phyloP scores from a whole-genome alignment of 2,888 invertebrate species.

The Protodeltote pygarga region DNA sequence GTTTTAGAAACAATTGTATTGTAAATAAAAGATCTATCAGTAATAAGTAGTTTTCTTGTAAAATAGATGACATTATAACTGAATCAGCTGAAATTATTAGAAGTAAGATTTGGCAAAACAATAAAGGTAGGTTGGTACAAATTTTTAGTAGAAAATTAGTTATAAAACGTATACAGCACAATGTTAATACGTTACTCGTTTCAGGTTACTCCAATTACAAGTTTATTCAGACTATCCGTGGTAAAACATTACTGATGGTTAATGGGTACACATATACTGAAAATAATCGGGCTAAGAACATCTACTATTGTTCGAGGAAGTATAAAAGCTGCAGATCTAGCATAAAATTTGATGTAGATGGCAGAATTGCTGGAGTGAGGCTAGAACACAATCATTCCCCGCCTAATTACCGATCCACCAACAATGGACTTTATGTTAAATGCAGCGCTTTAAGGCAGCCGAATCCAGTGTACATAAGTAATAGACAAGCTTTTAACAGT shows the following conservation, averaged over 20 bases:
- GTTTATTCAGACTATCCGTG: slow-evolving; percentile 47
- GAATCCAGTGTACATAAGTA: no score
- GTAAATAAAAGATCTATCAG: no score
- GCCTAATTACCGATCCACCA: slow-evolving; percentile 47
- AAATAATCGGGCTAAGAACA: slow-evolving; percentile 54
- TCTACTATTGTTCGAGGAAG: slow-evolving; percentile 51
- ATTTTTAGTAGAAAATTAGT: no score
- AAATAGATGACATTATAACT: no score
- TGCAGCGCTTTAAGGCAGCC: slow-evolving; percentile 18
- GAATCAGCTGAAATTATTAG: no score
- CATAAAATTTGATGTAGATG: slow-evolving; percentile 36
- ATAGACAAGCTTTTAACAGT: background rate
- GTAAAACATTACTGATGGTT: slow-evolving; percentile 51
- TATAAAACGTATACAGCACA: background rate
- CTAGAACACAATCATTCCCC: slow-evolving; percentile 55
- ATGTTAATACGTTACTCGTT: slow-evolving; percentile 1
- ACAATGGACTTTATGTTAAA: slow-evolving; percentile 40
- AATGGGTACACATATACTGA: slow-evolving; percentile 54
- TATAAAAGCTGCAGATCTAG: slow-evolving; percentile 49
- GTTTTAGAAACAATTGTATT: no score
- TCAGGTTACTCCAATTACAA: slow-evolving; percentile 30
- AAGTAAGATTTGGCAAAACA: no score
- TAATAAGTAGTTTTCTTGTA: no score
- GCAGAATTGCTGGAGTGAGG: slow-evolving; percentile 22
- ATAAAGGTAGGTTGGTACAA: no score